These are phyloP conservation scores for Tragulus kanchil DNA, from an alignment of 2,113 vertebrate species.

Conservation along the genomic window DNA sequence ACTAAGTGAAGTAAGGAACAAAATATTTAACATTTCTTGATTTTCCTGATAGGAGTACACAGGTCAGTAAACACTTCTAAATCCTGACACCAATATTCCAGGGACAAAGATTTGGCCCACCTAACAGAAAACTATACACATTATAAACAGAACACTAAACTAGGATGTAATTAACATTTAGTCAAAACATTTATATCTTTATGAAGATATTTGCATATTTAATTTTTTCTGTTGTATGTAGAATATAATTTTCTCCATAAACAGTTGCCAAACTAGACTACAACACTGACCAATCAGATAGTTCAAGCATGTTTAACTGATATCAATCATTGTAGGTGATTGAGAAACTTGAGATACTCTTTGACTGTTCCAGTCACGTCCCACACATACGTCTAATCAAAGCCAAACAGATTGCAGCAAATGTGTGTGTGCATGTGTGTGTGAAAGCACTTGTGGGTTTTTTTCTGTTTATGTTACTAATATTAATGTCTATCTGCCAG, in stretches of 20 bases:
- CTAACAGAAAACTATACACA: background rate
- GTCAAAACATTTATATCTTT: slow-evolving; percentile 22
- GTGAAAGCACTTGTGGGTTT: background rate
- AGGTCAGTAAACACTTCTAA: slow-evolving; percentile 24
- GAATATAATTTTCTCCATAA: slow-evolving; percentile 43
- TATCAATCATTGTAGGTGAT: slow-evolving; percentile 10
- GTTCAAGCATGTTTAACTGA: slow-evolving; percentile 44
- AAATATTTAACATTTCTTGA: background rate
- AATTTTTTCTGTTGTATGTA: slow-evolving; percentile 2
- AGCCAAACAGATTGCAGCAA: slow-evolving; percentile 35
- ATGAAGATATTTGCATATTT: slow-evolving; percentile 24
- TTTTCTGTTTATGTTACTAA: slow-evolving; percentile 38
- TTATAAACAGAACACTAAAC: background rate
- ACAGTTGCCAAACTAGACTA: slow-evolving; percentile 10
- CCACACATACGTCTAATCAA: background rate
- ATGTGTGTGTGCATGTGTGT: background rate
- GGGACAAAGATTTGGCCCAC: background rate
- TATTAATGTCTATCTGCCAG: slow-evolving; percentile 49
- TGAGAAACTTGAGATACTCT: slow-evolving; percentile 2
- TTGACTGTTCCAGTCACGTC: slow-evolving; percentile 35
- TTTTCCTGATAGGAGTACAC: slow-evolving; percentile 15
- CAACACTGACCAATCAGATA: background rate
- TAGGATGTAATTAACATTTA: slow-evolving; percentile 18
- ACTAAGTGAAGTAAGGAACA: background rate
- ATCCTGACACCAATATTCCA: background rate